phyloP scores from a whole-genome alignment of 2,888 invertebrate species.

The Tachina grossa region DNA sequence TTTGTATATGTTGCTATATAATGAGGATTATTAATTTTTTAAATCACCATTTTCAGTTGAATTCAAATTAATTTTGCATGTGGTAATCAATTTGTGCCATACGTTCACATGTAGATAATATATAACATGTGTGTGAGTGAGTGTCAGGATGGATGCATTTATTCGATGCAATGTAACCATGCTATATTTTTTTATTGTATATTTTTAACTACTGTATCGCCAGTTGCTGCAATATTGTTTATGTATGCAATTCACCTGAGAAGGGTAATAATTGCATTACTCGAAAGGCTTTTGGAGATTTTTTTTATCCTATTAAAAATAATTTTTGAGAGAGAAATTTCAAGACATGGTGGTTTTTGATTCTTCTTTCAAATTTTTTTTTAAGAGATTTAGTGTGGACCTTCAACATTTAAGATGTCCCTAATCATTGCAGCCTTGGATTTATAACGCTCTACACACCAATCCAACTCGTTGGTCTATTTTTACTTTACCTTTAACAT shows the following conservation, averaged over 20 bases:
- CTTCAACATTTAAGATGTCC: too few relatives aligned
- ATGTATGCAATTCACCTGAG: background rate
- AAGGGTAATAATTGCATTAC: background rate
- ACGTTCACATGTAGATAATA: constrained; percentile 11
- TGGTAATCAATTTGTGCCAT: constrained; percentile 70
- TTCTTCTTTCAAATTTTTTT: too few relatives aligned
- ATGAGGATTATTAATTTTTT: constrained; percentile 73
- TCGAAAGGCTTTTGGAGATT: too few relatives aligned
- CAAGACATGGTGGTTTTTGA: too few relatives aligned
- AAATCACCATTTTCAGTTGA: constrained; percentile 71
- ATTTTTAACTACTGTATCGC: constrained; percentile 8
- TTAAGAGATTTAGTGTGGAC: too few relatives aligned
- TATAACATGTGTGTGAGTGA: background rate
- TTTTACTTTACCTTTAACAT: too few relatives aligned
- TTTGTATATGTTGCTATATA: constrained; percentile 42
- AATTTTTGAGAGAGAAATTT: too few relatives aligned
- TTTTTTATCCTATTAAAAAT: too few relatives aligned
- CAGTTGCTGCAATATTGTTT: constrained; percentile 5
- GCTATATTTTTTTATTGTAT: constrained; percentile 7
- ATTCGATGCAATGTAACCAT: constrained; percentile 22
- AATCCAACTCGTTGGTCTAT: too few relatives aligned
- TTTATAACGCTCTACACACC: too few relatives aligned
- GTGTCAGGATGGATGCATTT: constrained; percentile 2
- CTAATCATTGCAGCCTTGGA: too few relatives aligned
- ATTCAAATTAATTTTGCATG: constrained; percentile 73